These are phyloP conservation scores for Dasyprocta punctata DNA, from an alignment of 2,113 vertebrate genomes.

Conservation along the genomic window DNA sequence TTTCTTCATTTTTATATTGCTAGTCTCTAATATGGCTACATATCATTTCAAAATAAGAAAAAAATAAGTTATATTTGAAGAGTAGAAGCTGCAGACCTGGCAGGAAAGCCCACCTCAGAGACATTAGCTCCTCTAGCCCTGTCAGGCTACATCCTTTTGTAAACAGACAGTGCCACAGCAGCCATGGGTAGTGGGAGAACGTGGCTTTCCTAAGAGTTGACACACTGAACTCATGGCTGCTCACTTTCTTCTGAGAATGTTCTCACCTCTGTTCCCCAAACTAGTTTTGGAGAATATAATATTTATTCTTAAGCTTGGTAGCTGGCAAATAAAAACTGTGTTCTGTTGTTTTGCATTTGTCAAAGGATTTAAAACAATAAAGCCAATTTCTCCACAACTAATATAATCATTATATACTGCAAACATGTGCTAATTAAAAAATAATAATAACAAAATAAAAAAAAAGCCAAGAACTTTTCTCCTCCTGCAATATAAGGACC, in stretches of 20 bases:
- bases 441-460: background rate
- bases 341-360: background rate
- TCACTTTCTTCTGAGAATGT: accelerated
- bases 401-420: background rate
- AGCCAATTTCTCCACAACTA: background rate
- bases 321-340: background rate
- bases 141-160: background rate
- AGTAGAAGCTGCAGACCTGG: background rate
- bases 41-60: background rate
- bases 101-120: background rate
- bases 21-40: background rate
- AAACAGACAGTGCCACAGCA: background rate
- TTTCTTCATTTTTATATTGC: background rate
- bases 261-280: background rate
- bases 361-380: background rate
- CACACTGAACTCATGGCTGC: accelerated
- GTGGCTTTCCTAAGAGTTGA: background rate
- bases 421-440: background rate
- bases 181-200: accelerated
- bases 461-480: background rate
- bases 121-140: background rate
- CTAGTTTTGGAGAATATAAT: background rate
- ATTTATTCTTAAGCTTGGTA: background rate
- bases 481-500: background rate
- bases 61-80: background rate